Evolutionary conservation across 1,140 invertebrate species (phyloP).

Genomic region (Drosophila sproati): DNA sequence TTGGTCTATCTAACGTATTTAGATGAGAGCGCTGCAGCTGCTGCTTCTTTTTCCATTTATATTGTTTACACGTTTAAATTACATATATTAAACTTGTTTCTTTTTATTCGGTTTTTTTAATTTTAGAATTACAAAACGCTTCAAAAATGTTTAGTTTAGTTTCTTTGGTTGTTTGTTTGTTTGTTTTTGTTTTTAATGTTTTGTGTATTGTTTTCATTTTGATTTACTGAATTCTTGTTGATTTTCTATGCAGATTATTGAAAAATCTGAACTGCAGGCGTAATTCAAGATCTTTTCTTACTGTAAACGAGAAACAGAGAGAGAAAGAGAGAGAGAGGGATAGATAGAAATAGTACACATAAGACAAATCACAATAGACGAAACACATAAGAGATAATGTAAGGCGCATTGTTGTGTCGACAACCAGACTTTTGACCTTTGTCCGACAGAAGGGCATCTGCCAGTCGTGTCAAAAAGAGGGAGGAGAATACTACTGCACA

Average conservation of each 20-base stretch:
- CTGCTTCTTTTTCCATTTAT: constrained; percentile 41
- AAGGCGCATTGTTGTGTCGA: constrained; percentile 31
- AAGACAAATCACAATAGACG: constrained; percentile 61
- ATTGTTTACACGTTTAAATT: constrained; percentile 34
- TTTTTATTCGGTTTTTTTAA: constrained; percentile 51
- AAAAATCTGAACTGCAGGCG: constrained; percentile 96
- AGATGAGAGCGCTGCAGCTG: constrained; percentile 51
- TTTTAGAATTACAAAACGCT: constrained; percentile 77
- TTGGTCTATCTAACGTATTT: constrained; percentile 72
- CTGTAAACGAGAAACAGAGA: constrained; percentile 88
- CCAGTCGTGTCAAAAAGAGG: constrained; percentile 9
- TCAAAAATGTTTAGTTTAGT: constrained; percentile 72
- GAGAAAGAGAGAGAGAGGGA: constrained; percentile 60
- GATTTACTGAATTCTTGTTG: constrained; percentile 91
- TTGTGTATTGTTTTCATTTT: constrained; percentile 40
- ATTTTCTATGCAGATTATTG: constrained; percentile 95
- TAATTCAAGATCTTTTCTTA: constrained; percentile 96
- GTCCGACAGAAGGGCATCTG: constrained; percentile 4
- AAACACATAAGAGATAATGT: constrained; percentile 47
- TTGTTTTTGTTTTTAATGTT: constrained; percentile 48
- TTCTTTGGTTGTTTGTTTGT: constrained; percentile 48
- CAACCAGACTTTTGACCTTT: neutral
- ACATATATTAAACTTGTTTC: constrained; percentile 39
- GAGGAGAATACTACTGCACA: constrained; percentile 46
- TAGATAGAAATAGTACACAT: constrained; percentile 59